A percentile compares a stretch with the other conserved stretches of the same genome.
Conservation (phyloP, 2,113 vertebrate genomes). For the Cryptomyrus ogoouensis region DNA sequence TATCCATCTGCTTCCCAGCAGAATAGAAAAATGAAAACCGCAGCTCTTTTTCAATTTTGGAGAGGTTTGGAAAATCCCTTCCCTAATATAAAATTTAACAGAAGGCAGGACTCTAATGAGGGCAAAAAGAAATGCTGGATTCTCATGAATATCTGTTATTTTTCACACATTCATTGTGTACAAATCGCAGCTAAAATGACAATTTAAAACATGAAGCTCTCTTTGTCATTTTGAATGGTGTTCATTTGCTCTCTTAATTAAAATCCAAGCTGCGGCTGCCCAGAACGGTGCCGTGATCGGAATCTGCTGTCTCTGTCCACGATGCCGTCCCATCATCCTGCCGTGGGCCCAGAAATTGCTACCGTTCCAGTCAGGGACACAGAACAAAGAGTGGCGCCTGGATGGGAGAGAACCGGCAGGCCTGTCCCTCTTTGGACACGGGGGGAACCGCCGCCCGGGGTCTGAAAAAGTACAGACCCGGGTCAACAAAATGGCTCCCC, state of each 20-base stretch:
- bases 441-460: neutral
- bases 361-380: neutral
- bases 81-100: neutral
- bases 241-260: neutral
- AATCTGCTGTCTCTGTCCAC: neutral
- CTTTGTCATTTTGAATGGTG: neutral
- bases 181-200: neutral
- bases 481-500: neutral
- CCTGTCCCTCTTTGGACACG: neutral
- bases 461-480: neutral
- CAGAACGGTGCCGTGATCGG: neutral
- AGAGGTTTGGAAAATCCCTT: neutral
- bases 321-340: too few relatives aligned
- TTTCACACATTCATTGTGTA: neutral
- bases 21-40: neutral
- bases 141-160: neutral
- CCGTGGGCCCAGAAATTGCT: too few relatives aligned
- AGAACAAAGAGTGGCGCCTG: neutral
- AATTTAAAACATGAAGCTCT: neutral
- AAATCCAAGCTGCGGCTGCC: neutral
- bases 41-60: neutral
- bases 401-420: too few relatives aligned
- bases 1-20: neutral
- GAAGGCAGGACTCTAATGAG: neutral
- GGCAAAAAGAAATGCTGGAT: neutral